These are phyloP conservation scores for Drosophila meridiana DNA, from an alignment of 2,888 invertebrate species.

Conservation along the genomic window DNA sequence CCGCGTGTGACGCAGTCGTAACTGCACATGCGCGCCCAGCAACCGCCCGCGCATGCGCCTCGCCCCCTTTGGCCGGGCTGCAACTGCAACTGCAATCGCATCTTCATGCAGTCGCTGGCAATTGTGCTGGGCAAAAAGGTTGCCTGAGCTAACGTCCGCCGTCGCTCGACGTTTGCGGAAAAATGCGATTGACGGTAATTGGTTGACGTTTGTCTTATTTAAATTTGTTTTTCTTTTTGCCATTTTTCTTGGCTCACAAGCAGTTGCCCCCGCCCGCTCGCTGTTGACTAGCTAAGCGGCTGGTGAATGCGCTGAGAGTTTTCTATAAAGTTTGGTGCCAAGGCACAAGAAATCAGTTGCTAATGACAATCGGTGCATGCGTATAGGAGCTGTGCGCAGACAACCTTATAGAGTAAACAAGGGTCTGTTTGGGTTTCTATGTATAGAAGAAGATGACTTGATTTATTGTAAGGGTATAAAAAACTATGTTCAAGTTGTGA, in stretches of 20 bases:
- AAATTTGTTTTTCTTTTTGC: constrained; percentile 80
- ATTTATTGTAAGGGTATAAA: neutral
- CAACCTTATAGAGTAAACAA: constrained; percentile 5
- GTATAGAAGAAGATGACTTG: too few relatives aligned
- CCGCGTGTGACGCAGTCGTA: constrained; percentile 75
- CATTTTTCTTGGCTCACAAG: constrained; percentile 40
- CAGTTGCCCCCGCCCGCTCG: constrained; percentile 31
- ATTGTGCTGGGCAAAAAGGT: constrained; percentile 68
- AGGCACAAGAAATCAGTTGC: constrained; percentile 26
- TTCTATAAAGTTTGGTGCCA: constrained; percentile 24
- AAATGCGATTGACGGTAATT: constrained; percentile 82
- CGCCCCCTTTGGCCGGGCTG: neutral
- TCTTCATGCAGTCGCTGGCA: constrained; percentile 57
- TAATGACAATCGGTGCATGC: constrained; percentile 32
- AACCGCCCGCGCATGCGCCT: constrained; percentile 36
- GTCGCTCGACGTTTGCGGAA: constrained; percentile 59
- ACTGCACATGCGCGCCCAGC: constrained; percentile 74
- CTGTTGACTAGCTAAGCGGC: constrained; percentile 22
- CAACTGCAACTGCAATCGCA: constrained; percentile 5
- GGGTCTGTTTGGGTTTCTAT: neutral
- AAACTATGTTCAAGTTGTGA: neutral
- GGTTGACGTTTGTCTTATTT: constrained; percentile 82
- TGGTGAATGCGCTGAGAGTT: constrained; percentile 24
- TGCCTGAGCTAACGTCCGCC: constrained; percentile 39
- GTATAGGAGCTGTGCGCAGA: neutral